Conservation (phyloP, 2,113 vertebrate species). For the Ranitomeya imitator region DNA sequence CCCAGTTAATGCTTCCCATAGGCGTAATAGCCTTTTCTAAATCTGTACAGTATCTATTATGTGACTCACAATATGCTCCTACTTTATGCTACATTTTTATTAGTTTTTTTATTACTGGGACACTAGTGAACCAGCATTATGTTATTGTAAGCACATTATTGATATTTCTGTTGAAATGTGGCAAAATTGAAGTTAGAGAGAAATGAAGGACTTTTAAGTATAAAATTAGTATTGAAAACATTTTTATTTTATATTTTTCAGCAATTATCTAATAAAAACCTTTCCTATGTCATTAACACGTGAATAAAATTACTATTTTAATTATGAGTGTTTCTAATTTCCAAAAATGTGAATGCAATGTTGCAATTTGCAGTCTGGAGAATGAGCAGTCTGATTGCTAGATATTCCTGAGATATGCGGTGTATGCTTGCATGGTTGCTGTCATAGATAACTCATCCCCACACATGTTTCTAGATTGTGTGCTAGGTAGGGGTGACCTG, state of each 20-base stretch:
- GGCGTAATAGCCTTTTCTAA: conserved; percentile 21
- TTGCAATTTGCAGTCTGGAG: neutral
- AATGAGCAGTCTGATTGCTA: neutral
- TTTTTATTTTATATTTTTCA: neutral
- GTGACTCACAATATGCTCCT: conserved; percentile 43
- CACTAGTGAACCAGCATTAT: conserved; percentile 27
- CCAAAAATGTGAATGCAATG: neutral
- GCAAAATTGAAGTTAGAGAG: neutral
- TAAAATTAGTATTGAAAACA: neutral
- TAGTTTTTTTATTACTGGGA: conserved; percentile 31
- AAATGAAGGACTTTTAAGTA: neutral
- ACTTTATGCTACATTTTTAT: conserved; percentile 42
- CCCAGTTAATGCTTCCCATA: conserved; percentile 31
- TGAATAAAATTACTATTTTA: neutral
- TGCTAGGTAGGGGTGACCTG: too few relatives aligned
- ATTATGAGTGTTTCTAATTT: neutral
- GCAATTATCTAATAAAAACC: neutral
- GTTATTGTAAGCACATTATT: conserved; percentile 35
- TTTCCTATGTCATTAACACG: neutral
- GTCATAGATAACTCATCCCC: too few relatives aligned
- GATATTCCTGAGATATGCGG: too few relatives aligned
- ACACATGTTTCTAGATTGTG: too few relatives aligned
- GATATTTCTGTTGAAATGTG: conserved; percentile 10
- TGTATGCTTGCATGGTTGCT: too few relatives aligned
- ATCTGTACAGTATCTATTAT: conserved; percentile 45